Percentiles rank a stretch among this genome's conserved stretches.
phyloP scores from a whole-genome alignment of 1,140 invertebrate species.

The Samia ricini region DNA sequence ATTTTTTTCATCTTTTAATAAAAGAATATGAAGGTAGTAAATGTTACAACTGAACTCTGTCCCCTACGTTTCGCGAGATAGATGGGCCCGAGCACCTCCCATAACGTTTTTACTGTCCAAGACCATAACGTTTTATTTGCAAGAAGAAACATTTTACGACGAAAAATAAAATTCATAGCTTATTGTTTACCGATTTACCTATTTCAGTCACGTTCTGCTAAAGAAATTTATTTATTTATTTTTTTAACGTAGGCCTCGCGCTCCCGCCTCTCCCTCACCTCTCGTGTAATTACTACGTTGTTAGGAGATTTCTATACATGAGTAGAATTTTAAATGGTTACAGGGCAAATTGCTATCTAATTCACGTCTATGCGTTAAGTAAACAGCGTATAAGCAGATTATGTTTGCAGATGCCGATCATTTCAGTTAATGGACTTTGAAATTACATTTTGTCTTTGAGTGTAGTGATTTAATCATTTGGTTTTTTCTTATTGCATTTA shows the following conservation, averaged over 20 bases:
- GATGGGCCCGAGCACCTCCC: not conserved
- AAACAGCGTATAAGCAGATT: not conserved
- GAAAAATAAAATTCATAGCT: conserved; percentile 6
- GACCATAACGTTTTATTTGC: conserved; percentile 1
- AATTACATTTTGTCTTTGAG: not conserved
- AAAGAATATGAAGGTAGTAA: conserved; percentile 5
- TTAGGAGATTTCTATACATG: conserved; percentile 14
- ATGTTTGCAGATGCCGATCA: not conserved
- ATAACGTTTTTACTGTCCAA: conserved; percentile 1
- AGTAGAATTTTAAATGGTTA: conserved; percentile 10
- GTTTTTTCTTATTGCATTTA: no score
- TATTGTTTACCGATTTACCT: conserved; percentile 14
- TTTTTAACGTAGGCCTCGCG: conserved; percentile 8
- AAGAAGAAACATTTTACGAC: conserved; percentile 1
- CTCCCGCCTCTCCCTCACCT: not conserved
- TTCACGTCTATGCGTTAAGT: not conserved
- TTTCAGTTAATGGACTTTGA: not conserved
- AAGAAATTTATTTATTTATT: conserved; percentile 27
- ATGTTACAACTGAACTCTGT: not conserved
- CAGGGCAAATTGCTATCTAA: not conserved
- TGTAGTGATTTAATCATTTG: no score
- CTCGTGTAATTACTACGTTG: conserved; percentile 12
- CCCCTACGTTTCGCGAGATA: not conserved
- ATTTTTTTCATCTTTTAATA: not conserved
- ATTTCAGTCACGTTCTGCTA: conserved; percentile 16